phyloP scores from a whole-genome alignment of 2,113 vertebrate genomes.

The Sylvicapra grimmia region DNA sequence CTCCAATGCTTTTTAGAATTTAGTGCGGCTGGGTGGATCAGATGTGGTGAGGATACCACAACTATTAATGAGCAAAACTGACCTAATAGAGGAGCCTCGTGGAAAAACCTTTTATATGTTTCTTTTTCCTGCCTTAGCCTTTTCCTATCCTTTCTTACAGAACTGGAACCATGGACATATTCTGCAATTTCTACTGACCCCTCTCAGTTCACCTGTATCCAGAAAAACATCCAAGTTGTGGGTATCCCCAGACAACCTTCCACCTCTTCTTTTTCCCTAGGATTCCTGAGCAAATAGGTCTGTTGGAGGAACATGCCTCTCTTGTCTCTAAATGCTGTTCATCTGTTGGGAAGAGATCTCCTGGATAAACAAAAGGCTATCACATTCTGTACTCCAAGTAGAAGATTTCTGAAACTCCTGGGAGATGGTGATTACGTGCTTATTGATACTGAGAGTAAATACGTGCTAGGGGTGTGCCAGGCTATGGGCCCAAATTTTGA shows the following conservation, averaged over 20 bases:
- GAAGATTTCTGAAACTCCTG: background rate
- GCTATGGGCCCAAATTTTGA: background rate
- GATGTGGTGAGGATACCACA: background rate
- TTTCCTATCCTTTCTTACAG: background rate
- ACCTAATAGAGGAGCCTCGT: accelerated
- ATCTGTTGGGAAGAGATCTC: background rate
- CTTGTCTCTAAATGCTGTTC: background rate
- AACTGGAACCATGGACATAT: background rate
- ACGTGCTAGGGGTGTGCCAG: too few species aligned
- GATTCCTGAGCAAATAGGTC: background rate
- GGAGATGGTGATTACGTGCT: background rate
- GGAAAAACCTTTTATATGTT: background rate
- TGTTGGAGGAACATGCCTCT: background rate
- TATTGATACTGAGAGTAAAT: background rate
- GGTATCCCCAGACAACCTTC: background rate
- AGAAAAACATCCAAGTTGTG: background rate
- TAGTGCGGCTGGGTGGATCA: background rate
- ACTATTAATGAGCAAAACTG: background rate
- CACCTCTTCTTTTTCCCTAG: background rate
- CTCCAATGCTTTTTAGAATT: background rate
- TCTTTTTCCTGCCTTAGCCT: background rate
- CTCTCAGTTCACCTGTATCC: background rate
- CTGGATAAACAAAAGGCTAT: background rate
- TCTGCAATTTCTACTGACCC: background rate
- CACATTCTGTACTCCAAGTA: background rate